Evolutionary conservation across 1,140 invertebrate genomes (phyloP).

Genomic region (Himalopsyche phryganea): DNA sequence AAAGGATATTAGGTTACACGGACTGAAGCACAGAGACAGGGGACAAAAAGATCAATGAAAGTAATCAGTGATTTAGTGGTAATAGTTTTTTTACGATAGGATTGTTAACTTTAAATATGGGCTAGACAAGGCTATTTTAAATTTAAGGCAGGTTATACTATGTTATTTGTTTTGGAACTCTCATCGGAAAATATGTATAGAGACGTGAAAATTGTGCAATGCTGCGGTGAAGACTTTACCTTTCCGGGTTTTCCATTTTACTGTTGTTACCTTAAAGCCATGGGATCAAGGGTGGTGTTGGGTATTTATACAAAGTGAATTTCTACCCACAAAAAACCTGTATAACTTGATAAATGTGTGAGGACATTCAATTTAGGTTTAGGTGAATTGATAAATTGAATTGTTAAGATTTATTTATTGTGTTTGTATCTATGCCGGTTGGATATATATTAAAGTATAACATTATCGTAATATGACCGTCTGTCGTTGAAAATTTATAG

Average conservation of each 20-base stretch:
- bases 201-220: conserved; percentile 3
- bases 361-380: too few species aligned
- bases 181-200: conserved; percentile 1
- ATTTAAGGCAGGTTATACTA: conserved; percentile 5
- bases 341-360: too few species aligned
- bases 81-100: conserved; percentile 22
- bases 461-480: too few species aligned
- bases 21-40: conserved; percentile 30
- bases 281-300: conserved; percentile 1
- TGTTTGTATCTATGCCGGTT: too few species aligned
- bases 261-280: conserved; percentile 11
- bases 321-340: not conserved
- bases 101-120: conserved; percentile 21
- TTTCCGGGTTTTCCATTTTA: not conserved
- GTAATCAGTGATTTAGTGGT: conserved; percentile 29
- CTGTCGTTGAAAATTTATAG: too few species aligned
- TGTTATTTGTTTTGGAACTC: not conserved
- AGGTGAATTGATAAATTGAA: too few species aligned
- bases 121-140: conserved; percentile 12
- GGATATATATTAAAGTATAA: too few species aligned
- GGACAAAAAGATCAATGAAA: conserved; percentile 32
- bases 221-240: too few species aligned
- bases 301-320: not conserved
- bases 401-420: too few species aligned
- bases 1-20: conserved; percentile 35